Percentiles rank a stretch among this genome's conserved stretches.
These are phyloP conservation scores for Brachyopa scutellaris DNA, from an alignment of 2,888 invertebrate genomes.

Conservation along the genomic window DNA sequence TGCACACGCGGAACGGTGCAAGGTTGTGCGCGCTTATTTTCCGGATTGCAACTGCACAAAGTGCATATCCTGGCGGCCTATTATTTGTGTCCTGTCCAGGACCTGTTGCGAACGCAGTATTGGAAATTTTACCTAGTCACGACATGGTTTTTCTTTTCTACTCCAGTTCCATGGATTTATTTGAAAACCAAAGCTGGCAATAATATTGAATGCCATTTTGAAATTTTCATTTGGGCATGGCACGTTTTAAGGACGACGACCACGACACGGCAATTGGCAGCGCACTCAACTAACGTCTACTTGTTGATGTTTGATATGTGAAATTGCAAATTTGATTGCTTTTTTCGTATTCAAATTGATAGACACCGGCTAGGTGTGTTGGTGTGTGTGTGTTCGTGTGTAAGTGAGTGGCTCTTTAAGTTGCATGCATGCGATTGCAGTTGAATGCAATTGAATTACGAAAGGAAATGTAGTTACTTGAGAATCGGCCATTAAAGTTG, in stretches of 20 bases:
- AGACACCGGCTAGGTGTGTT: background rate
- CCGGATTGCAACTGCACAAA: constrained; percentile 69
- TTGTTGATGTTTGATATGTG: constrained; percentile 63
- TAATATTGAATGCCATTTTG: constrained; percentile 52
- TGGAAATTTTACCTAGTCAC: constrained; percentile 70
- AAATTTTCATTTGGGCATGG: constrained; percentile 51
- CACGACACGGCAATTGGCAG: background rate
- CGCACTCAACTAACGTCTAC: constrained; percentile 5
- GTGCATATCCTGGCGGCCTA: constrained; percentile 60
- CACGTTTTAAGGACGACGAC: constrained; percentile 8
- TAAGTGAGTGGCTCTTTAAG: background rate
- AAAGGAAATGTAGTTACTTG: constrained; percentile 71
- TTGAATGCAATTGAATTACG: constrained; percentile 63
- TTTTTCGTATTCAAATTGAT: constrained; percentile 59
- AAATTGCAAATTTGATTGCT: constrained; percentile 70
- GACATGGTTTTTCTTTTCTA: constrained; percentile 43
- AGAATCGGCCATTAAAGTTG: constrained; percentile 66
- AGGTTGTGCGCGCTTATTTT: constrained; percentile 57
- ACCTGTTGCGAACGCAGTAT: constrained; percentile 71
- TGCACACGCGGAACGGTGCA: constrained; percentile 62
- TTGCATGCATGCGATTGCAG: constrained; percentile 49
- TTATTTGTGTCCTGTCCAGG: constrained; percentile 35
- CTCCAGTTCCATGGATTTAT: constrained; percentile 43
- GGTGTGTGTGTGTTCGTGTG: background rate
- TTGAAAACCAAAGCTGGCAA: constrained; percentile 33